phyloP scores from a whole-genome alignment of 2,113 vertebrate species.

The Albula glossodonta region DNA sequence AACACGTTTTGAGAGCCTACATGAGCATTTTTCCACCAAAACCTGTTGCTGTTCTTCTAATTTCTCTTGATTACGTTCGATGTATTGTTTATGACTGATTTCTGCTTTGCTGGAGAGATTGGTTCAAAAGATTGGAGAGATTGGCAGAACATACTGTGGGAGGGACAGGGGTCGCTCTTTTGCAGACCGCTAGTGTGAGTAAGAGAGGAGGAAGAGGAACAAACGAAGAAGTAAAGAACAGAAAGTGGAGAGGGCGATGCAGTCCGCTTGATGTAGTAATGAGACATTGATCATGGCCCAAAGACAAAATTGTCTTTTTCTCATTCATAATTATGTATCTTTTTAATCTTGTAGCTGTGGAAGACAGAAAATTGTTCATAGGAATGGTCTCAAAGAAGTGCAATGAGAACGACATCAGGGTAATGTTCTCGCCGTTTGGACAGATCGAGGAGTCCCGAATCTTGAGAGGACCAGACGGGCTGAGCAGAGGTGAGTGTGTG shows the following conservation, averaged over 20 bases:
- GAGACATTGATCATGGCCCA: constrained; percentile 76
- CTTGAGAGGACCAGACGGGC: constrained; percentile 93
- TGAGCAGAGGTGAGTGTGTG: constrained; percentile 89
- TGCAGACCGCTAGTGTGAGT: constrained; percentile 21
- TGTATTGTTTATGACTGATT: no score
- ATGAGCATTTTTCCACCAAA: no score
- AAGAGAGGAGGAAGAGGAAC: constrained; percentile 50
- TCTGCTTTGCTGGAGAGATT: no score
- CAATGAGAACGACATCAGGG: constrained; percentile 99
- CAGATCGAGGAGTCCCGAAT: constrained; percentile 99
- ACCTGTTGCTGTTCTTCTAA: no score
- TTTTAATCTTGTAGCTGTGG: constrained; percentile 84
- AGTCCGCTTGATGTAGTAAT: constrained; percentile 72
- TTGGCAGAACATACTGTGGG: no score
- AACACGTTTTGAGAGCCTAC: not conserved
- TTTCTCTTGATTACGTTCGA: no score
- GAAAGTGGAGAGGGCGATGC: constrained; percentile 46
- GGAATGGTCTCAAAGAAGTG: constrained; percentile 99
- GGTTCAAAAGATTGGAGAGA: constrained; percentile 16
- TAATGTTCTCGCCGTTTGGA: constrained; percentile 98
- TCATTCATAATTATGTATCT: constrained; percentile 70
- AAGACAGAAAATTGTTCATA: constrained; percentile 99
- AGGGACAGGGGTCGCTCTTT: no score
- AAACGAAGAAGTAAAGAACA: no score
- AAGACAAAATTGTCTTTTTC: constrained; percentile 61